Conservation (phyloP, 2,888 invertebrate species). For the Apoda limacodes region DNA sequence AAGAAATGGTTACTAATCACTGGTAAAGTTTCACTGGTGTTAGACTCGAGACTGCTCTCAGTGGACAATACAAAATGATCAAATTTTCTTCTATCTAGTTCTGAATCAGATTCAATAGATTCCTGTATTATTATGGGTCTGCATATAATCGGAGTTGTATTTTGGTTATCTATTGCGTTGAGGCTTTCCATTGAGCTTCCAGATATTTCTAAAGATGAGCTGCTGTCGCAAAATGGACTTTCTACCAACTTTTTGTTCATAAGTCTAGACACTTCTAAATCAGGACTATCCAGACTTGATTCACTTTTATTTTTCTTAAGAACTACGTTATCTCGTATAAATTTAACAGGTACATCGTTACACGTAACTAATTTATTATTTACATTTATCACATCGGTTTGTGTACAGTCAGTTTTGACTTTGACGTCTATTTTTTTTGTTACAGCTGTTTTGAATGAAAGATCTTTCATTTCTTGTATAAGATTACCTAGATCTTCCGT, state of each 20-base stretch:
- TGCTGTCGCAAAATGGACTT: slow-evolving; percentile 56
- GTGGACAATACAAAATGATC: slow-evolving; percentile 35
- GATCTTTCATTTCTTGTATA: slow-evolving; percentile 47
- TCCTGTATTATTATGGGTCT: slow-evolving; percentile 33
- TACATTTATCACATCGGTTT: slow-evolving; percentile 23
- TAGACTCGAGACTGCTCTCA: slow-evolving; percentile 54
- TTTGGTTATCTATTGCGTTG: slow-evolving; percentile 34
- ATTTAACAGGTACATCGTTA: slow-evolving; percentile 44
- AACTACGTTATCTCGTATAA: slow-evolving; percentile 42
- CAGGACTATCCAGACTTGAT: slow-evolving; percentile 64
- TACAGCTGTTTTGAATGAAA: slow-evolving; percentile 33
- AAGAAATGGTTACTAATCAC: slow-evolving; percentile 41
- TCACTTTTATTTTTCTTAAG: slow-evolving; percentile 66
- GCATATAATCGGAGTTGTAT: slow-evolving; percentile 18
- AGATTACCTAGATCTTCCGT: slow-evolving; percentile 54
- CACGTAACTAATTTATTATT: slow-evolving; percentile 27
- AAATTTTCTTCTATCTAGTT: slow-evolving; percentile 47
- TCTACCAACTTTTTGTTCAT: slow-evolving; percentile 48
- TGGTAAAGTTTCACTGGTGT: slow-evolving; percentile 49
- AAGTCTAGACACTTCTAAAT: slow-evolving; percentile 59
- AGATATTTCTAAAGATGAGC: slow-evolving; percentile 58
- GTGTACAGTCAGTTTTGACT: slow-evolving; percentile 28
- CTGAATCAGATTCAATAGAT: slow-evolving; percentile 27
- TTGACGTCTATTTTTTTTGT: slow-evolving; percentile 24
- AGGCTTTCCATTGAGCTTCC: slow-evolving; percentile 63